Evolutionary conservation across 1,140 invertebrate species (phyloP), one percentile per base, ranked within the genome.

Genomic region (Rhagoletis zephyria): DNA sequence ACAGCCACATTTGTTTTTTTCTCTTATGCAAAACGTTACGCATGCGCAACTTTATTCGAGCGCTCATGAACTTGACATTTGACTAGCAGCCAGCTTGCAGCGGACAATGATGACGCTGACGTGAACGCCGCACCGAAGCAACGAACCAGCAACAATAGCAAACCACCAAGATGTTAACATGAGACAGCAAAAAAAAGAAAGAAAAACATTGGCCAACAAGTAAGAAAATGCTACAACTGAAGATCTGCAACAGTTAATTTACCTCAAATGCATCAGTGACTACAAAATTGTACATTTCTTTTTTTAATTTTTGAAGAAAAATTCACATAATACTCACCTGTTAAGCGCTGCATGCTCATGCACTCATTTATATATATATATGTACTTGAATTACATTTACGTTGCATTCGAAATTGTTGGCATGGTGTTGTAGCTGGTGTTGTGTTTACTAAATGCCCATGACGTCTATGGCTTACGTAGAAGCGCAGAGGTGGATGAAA

Each of bases 61-160:
- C 74, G 74, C n/a, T 77, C 74, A 77, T 77, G 74, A 77, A 77
- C 74, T 77, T 77, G 74, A 77, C 74, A 77, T 77, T 77, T 40
- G 40, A 30, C 30, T 30, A 30, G 30, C 30, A 30, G 30, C 74
- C 56, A 16, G 4, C 40, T 19, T 19, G 48, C 4, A 9, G n/a
- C 7, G 74, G 7, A 77, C 74, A 56, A 77, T 19, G 16, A 2
- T 3, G 9, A 7, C 10, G 12, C 2, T 56, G 48, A 30, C 45
- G 74, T 81, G 61, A 63, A n/a, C 61, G 61, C 7, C 61, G 9
- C 48, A n/a, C 10, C 48, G 19, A 56, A 56, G 48, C 74, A 81
- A 4, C 74, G 74, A 81, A 81, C 74, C 74, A 19, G 51, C 1
- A 81, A 48, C 42, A 74, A 51, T 51, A 74, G 48, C 42, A 74